Conservation (phyloP, 2,888 invertebrate species). For the Stegana nigrithorax region DNA sequence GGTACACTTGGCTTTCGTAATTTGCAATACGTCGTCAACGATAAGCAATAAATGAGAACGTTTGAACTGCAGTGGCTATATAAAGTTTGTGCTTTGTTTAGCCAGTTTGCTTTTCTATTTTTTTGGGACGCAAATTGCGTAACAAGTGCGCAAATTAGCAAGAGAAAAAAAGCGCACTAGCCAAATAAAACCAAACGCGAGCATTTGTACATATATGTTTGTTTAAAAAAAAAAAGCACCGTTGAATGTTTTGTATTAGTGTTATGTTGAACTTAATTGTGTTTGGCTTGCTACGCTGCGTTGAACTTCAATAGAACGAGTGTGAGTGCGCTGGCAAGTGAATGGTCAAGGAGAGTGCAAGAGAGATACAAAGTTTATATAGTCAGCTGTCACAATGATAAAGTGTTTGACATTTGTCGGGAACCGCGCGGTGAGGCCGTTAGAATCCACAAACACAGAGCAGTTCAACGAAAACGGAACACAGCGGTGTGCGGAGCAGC, state of each 20-base stretch:
- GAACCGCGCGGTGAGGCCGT: no score
- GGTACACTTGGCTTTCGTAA: neutral
- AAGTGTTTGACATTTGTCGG: slow-evolving; percentile 2
- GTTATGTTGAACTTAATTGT: no score
- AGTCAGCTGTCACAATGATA: slow-evolving; percentile 13
- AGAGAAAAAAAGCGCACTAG: slow-evolving; percentile 2
- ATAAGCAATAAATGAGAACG: neutral
- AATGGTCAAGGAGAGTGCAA: no score
- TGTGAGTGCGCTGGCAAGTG: no score
- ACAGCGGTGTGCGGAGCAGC: neutral
- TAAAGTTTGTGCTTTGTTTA: neutral
- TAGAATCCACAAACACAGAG: slow-evolving; percentile 2
- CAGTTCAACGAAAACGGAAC: neutral
- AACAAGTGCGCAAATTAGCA: slow-evolving; percentile 12
- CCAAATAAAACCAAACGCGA: neutral
- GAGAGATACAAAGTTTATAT: no score
- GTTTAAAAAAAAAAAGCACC: neutral
- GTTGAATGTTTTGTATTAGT: no score
- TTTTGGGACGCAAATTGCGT: slow-evolving; percentile 10
- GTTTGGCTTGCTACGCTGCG: neutral
- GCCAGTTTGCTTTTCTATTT: neutral
- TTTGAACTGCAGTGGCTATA: neutral
- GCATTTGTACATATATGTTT: neutral
- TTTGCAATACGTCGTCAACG: neutral
- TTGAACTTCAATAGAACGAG: neutral